phyloP scores from a whole-genome alignment of 2,797 vertebrate species.

The Emydoidea blandingii region DNA sequence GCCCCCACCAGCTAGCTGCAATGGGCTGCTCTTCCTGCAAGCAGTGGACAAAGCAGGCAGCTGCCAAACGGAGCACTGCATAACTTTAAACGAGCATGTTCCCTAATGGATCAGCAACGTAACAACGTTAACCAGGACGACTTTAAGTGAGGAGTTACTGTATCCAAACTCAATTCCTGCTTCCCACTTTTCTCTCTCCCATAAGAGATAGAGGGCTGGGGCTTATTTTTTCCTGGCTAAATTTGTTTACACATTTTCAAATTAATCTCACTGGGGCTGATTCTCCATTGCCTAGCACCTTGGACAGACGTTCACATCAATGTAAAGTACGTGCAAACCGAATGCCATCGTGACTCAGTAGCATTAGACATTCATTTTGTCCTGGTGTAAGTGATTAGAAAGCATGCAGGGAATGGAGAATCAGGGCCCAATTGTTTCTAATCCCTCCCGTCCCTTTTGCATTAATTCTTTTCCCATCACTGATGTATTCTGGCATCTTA shows the following conservation, averaged over 20 bases:
- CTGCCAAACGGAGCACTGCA: no score
- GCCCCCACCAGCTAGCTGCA: no score
- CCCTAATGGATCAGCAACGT: no score
- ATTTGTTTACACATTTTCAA: background rate
- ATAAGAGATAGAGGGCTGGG: background rate
- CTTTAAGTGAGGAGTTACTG: no score
- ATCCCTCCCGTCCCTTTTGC: conserved; percentile 2
- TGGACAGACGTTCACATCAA: background rate
- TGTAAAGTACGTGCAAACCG: background rate
- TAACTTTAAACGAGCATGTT: no score
- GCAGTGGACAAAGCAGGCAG: no score
- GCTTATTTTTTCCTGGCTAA: background rate
- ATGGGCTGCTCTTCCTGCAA: no score
- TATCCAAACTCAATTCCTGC: background rate
- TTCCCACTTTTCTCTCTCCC: background rate
- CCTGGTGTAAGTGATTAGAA: background rate
- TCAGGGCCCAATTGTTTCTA: accelerated
- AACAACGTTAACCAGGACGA: no score
- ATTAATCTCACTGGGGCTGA: background rate
- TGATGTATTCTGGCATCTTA: background rate
- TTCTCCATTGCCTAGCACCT: background rate
- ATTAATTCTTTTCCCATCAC: background rate
- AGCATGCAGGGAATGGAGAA: accelerated
- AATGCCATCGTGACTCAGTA: background rate
- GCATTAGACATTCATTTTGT: background rate